Evolutionary conservation across 92 coral and sea anemone species (phyloP), one percentile per base, ranked within the genome.

Genomic region (Epizoanthus rinbou): DNA sequence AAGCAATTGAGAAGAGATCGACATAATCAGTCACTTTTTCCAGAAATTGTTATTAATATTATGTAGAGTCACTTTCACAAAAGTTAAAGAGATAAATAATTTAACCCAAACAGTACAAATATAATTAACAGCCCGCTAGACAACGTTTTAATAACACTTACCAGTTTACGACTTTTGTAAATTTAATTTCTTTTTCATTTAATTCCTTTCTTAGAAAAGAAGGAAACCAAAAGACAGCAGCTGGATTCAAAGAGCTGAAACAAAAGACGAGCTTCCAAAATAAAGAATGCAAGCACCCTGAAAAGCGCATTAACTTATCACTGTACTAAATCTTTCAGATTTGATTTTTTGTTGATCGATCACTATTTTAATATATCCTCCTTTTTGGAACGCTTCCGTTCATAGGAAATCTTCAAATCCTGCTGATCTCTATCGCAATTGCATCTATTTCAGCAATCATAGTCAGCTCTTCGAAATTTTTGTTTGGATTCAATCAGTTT

Each of bases 321-420:
- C 82, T 21, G 69, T 78, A 69, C 65, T 14, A 78, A 78, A 78
- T 78, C 82, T 78, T 78, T 78, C 57, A 72, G 71, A 69, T 78
- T 78, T 69, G 60, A 78, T 60, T 78, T 78, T 75, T 78, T 78
- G 82, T 78, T 78, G 82, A 78, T 78, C 82, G 82, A 78, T 62
- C 82, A 78, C 82, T 41, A 13, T 69, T 47, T 78, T 78, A 60
- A 78, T 78, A 78, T 60, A 59, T 78, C 72, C 82, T 78, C 82
- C 71, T 62, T 78, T 54, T 37, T 41, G 41, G 43, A 62, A 78
- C 57, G 65, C 52, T 78, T 78, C 82, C 82, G 82, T 62, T 53
- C 71, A 78, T 62, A 78, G 82, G 82, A 78, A 78, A 78, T 78
- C 57, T 78, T n/a, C 82, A 63, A 69, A 78, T 78, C 71, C 57